Conservation (phyloP, 2,113 vertebrate genomes). For the Callocephalon fimbriatum region DNA sequence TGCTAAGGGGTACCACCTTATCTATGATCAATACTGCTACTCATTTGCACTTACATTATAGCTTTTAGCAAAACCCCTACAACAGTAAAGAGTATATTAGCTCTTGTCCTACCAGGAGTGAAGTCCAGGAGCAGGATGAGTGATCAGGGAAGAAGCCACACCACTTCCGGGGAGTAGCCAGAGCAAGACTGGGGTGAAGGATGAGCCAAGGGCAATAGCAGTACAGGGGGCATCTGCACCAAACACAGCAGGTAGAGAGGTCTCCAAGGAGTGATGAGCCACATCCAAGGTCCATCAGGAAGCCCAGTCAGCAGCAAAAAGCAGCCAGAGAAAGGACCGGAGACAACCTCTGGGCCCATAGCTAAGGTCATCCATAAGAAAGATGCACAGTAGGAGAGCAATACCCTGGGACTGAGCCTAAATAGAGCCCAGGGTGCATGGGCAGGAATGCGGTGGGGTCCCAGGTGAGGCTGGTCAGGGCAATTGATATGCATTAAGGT, state of each 20-base stretch:
- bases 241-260: not conserved
- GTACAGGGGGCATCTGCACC: not conserved
- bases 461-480: not conserved
- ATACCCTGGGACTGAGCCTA: accelerated
- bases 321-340: too few relatives aligned
- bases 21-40: not conserved
- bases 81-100: not conserved
- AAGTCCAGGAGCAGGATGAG: not conserved
- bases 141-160: not conserved
- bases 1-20: not conserved
- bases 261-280: accelerated
- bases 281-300: not conserved
- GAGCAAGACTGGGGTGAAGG: accelerated
- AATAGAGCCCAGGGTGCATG: not conserved
- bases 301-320: too few relatives aligned
- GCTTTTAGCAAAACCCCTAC: not conserved
- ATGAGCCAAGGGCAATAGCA: not conserved
- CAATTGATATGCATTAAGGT: not conserved
- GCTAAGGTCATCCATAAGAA: accelerated
- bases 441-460: not conserved
- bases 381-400: accelerated
- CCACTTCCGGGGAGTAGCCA: not conserved
- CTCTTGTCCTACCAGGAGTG: not conserved
- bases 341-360: too few relatives aligned
- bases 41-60: not conserved